Evolutionary conservation across 1,140 invertebrate genomes (phyloP).

Genomic region (Heterodera carotae): DNA sequence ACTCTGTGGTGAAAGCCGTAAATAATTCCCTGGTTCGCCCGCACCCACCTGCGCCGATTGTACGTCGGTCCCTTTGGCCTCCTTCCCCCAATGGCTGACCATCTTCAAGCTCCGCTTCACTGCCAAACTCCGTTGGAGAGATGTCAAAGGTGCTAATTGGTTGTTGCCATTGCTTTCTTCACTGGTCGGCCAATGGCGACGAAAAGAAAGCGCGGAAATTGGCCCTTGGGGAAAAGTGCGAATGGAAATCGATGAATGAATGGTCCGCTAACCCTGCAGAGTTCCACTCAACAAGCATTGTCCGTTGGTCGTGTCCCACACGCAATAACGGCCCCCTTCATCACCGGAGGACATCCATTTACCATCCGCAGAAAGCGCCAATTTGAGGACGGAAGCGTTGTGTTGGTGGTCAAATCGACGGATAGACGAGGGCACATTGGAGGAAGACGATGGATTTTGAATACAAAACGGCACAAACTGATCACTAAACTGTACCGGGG

Average conservation of each 20-base stretch:
- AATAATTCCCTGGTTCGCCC: neutral
- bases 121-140: neutral
- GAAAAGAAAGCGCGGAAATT: slow-evolving; percentile 17
- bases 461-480: slow-evolving; percentile 9
- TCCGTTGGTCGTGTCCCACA: slow-evolving; percentile 30
- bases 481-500: neutral
- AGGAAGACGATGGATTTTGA: slow-evolving; percentile 9
- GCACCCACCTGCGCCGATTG: neutral
- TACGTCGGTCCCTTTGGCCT: neutral
- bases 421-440: neutral
- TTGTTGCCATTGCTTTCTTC: neutral
- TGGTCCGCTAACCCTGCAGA: slow-evolving; percentile 13
- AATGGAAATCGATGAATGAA: neutral
- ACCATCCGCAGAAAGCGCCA: slow-evolving; percentile 16
- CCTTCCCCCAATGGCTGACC: neutral
- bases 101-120: neutral
- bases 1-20: neutral
- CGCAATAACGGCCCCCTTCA: slow-evolving; percentile 17
- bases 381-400: slow-evolving; percentile 3
- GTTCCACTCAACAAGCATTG: slow-evolving; percentile 24
- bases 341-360: slow-evolving; percentile 28
- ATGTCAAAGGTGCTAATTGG: neutral
- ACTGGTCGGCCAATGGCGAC: neutral
- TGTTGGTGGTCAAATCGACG: slow-evolving; percentile 22
- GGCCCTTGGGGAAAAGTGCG: neutral